Evolutionary conservation across 2,797 vertebrate species (phyloP), one percentile per base, ranked within the genome.

Genomic region (Sus cebifrons): DNA sequence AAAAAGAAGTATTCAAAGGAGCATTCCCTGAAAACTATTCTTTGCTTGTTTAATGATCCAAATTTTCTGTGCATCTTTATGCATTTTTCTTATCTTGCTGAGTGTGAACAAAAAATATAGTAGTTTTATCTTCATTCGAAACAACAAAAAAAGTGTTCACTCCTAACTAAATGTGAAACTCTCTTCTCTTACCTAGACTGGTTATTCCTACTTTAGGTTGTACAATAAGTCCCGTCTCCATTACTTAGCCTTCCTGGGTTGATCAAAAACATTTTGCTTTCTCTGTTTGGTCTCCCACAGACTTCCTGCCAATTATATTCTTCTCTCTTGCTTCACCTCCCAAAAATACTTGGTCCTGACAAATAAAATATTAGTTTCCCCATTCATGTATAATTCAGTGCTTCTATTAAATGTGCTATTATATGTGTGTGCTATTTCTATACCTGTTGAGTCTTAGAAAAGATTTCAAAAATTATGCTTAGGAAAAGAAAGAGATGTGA

Each of bases 401-500:
- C 88, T 93, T 85, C 16, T 88, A 7, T 54, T 65, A 13, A 20
- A 3, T 23, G 16, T 73, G 2, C 8, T 70, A 27, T 79, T 83
- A 20, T 86, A 78, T 32, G 12, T 29, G 5, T 62, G 23, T 86
- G 25, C 4, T 44, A 40, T 91, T 91, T 83, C 4, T 70, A 20
- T 14, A 78, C 73, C 4, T 68, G 25, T 10, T 64, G 13, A 85
- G 17, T 32, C 9, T 36, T 92, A 88, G 4, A 92, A 21, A 93
- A 62, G 2, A 16, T 96, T 92, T 92, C 83, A 93, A 67, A 71
- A 73, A 87, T 83, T 32, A 56, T 82, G 29, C 40, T 36, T 32
- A 92, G 36, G 44, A 49, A 83, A 91, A 81, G 11, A 87, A 91
- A 89, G 56, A 70, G 3, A 9, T 79, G 36, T 36, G 75, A 62